phyloP scores from a whole-genome alignment of 2,797 vertebrate genomes.

The Tangara arthus region DNA sequence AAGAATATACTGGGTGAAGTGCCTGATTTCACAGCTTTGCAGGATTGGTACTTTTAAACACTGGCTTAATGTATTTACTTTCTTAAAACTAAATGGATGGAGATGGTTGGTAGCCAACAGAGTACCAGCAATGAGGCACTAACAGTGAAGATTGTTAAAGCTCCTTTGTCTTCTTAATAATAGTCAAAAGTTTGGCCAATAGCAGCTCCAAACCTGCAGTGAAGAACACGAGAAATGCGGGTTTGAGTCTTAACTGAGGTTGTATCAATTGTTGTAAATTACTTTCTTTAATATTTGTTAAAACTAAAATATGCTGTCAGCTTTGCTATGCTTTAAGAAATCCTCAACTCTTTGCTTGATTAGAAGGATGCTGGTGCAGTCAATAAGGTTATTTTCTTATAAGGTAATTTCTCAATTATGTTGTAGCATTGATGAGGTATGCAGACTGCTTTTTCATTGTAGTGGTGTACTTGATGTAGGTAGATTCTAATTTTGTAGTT shows the following conservation, averaged over 20 bases:
- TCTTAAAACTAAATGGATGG: slow-evolving; percentile 68
- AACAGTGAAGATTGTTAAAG: slow-evolving; percentile 64
- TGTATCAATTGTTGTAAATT: slow-evolving; percentile 51
- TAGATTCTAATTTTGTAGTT: slow-evolving; percentile 26
- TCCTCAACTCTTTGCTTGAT: slow-evolving; percentile 45
- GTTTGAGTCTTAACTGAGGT: slow-evolving; percentile 52
- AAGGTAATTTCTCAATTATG: slow-evolving; percentile 18
- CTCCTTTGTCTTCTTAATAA: slow-evolving; percentile 49
- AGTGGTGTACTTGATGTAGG: slow-evolving; percentile 5
- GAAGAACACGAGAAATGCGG: slow-evolving; percentile 59
- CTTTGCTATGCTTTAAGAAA: slow-evolving; percentile 41
- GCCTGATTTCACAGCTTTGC: slow-evolving; percentile 68
- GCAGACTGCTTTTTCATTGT: slow-evolving; percentile 25
- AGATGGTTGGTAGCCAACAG: slow-evolving; percentile 64
- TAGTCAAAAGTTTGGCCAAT: slow-evolving; percentile 46
- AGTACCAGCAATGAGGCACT: slow-evolving; percentile 66
- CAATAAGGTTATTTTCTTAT: slow-evolving; percentile 53
- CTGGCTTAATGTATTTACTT: slow-evolving; percentile 64
- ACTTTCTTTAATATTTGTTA: slow-evolving; percentile 8
- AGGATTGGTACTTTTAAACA: slow-evolving; percentile 63
- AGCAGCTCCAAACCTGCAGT: slow-evolving; percentile 55
- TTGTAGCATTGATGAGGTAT: slow-evolving; percentile 8
- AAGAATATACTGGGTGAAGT: slow-evolving; percentile 66
- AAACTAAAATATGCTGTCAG: slow-evolving; percentile 31
- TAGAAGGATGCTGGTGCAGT: slow-evolving; percentile 52